These are phyloP conservation scores for Caenorhabditis wallacei DNA, from an alignment of 2,888 invertebrate species.

Conservation along the genomic window DNA sequence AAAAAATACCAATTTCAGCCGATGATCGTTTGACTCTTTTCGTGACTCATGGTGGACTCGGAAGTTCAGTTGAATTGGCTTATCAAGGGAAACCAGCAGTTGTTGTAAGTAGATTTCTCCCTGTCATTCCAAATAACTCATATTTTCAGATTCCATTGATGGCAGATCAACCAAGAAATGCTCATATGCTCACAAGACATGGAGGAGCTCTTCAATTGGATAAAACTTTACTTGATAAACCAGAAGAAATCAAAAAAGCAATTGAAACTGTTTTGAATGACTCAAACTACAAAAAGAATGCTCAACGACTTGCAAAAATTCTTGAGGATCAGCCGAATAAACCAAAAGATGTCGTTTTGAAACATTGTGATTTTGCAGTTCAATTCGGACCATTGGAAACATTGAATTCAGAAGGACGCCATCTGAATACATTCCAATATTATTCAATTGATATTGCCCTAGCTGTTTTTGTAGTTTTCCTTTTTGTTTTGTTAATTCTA, in stretches of 20 bases:
- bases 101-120: neutral
- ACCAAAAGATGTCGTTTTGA: slow-evolving; percentile 60
- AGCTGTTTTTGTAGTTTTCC: slow-evolving; percentile 7
- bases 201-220: slow-evolving; percentile 43
- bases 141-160: slow-evolving; percentile 54
- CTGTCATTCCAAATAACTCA: too few relatives aligned
- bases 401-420: slow-evolving; percentile 60
- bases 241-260: slow-evolving; percentile 35
- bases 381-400: slow-evolving; percentile 42
- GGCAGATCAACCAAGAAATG: slow-evolving; percentile 60
- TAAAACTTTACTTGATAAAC: slow-evolving; percentile 30
- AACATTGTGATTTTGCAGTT: slow-evolving; percentile 56
- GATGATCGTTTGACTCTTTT: slow-evolving; percentile 60
- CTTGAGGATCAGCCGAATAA: slow-evolving; percentile 37
- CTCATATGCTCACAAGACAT: slow-evolving; percentile 60
- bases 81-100: slow-evolving; percentile 61
- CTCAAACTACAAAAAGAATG: slow-evolving; percentile 27
- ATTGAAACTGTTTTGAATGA: slow-evolving; percentile 47
- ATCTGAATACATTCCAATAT: slow-evolving; percentile 50
- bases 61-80: slow-evolving; percentile 57
- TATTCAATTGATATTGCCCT: slow-evolving; percentile 52
- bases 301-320: slow-evolving; percentile 36
- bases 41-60: slow-evolving; percentile 66
- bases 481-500: neutral
- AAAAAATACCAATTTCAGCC: too few relatives aligned